phyloP scores from a whole-genome alignment of 64 coral and sea anemone species.

The Anthopleura sola region DNA sequence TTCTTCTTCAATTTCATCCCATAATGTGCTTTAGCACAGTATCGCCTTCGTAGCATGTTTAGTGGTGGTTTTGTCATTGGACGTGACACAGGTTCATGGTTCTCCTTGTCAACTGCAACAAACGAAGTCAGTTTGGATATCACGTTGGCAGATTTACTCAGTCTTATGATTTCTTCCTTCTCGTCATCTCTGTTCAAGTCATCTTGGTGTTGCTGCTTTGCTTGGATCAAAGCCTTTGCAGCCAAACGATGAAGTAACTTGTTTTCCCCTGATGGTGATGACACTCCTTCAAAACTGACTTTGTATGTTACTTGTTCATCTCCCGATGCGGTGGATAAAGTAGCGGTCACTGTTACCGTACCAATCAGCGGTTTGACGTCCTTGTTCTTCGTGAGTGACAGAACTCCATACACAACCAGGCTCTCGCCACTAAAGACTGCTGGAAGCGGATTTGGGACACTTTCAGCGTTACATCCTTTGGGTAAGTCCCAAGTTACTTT shows the following conservation, averaged over 20 bases:
- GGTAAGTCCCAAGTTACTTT: constrained; percentile 37
- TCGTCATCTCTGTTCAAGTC: not conserved
- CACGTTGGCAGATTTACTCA: constrained; percentile 44
- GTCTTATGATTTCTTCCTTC: not conserved
- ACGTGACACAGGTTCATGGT: constrained; percentile 7
- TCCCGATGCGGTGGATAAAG: not conserved
- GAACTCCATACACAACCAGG: constrained; percentile 45
- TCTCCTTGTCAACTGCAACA: constrained; percentile 46
- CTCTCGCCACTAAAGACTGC: constrained; percentile 48
- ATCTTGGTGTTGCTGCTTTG: constrained; percentile 16
- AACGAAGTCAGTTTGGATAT: constrained; percentile 47
- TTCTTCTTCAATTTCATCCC: constrained; percentile 15
- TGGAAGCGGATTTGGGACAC: constrained; percentile 24
- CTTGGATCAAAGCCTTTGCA: constrained; percentile 62
- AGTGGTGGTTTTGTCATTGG: not conserved
- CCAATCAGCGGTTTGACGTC: not conserved
- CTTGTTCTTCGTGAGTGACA: not conserved
- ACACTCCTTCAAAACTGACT: not conserved
- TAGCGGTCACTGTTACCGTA: not conserved
- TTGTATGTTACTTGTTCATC: not conserved
- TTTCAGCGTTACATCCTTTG: constrained; percentile 35
- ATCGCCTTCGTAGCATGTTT: no score
- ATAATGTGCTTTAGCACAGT: no score
- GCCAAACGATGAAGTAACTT: constrained; percentile 47
- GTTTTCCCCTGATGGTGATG: not conserved